phyloP scores from a whole-genome alignment of 2,113 vertebrate genomes.

The Gavialis gangeticus region DNA sequence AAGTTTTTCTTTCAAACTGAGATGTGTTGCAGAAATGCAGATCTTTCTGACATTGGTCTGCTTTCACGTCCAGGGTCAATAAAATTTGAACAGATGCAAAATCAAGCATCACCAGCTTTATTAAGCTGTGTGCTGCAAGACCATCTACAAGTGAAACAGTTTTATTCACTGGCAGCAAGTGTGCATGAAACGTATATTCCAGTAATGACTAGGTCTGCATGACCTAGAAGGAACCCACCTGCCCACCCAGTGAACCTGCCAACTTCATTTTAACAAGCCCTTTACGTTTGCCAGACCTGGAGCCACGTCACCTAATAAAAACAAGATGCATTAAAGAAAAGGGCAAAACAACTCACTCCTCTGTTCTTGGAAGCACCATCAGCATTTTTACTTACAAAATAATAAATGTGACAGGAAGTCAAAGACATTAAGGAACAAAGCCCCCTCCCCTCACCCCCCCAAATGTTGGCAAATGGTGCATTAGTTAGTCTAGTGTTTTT shows the following conservation, averaged over 20 bases:
- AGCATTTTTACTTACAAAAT: slow-evolving; percentile 33
- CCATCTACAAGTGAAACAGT: background rate
- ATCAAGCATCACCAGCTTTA: background rate
- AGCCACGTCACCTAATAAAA: background rate
- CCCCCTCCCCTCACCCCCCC: background rate
- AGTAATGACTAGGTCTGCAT: background rate
- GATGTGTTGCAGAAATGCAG: background rate
- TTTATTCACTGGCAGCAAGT: background rate
- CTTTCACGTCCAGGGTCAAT: background rate
- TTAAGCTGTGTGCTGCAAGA: background rate
- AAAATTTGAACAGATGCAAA: background rate
- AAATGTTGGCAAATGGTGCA: slow-evolving; percentile 18
- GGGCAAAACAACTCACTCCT: background rate
- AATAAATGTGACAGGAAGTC: slow-evolving; percentile 13
- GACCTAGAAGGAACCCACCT: slow-evolving; percentile 12
- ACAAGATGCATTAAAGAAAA: background rate
- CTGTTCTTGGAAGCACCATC: slow-evolving; percentile 18
- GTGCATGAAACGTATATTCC: background rate
- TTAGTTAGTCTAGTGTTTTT: background rate
- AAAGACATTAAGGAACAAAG: slow-evolving; percentile 36
- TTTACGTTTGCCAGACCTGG: background rate
- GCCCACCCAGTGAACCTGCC: background rate
- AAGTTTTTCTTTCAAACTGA: background rate
- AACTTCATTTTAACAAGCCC: background rate
- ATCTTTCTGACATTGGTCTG: background rate